A percentile compares a stretch with the other conserved stretches of the same genome.
These are phyloP conservation scores for Taxidea taxus DNA, from an alignment of 2,113 vertebrate species.

Conservation along the genomic window DNA sequence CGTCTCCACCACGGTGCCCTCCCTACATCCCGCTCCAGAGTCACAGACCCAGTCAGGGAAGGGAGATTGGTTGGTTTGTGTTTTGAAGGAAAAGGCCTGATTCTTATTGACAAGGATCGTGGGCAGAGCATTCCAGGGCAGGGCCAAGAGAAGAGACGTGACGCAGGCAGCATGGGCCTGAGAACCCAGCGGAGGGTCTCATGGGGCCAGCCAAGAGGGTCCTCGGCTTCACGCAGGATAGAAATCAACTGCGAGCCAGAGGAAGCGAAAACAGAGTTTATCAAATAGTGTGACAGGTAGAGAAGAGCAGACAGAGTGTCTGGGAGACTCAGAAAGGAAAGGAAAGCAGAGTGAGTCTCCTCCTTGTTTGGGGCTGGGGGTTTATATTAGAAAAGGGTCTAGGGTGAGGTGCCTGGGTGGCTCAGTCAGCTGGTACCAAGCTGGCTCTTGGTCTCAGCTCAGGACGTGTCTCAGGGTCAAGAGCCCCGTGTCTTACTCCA, in stretches of 20 bases:
- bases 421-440: neutral
- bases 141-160: neutral
- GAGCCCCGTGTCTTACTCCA: accelerated
- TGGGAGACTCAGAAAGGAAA: neutral
- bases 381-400: neutral
- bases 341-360: neutral
- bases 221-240: neutral
- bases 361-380: neutral
- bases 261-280: neutral
- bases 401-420: neutral
- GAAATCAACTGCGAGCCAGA: neutral
- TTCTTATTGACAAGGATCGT: neutral
- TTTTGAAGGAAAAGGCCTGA: neutral
- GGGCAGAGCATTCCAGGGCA: neutral
- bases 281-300: neutral
- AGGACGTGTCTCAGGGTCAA: neutral
- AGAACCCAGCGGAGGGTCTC: neutral
- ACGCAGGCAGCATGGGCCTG: neutral
- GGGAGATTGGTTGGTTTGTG: neutral
- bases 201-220: neutral
- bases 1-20: neutral
- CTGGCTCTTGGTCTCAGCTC: neutral
- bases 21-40: neutral
- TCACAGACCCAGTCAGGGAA: neutral
- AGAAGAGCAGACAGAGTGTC: neutral